Percentiles rank a stretch among this genome's conserved stretches.
These are phyloP conservation scores for Macroramphosus scolopax DNA, from an alignment of 2,797 vertebrate species.

Conservation along the genomic window DNA sequence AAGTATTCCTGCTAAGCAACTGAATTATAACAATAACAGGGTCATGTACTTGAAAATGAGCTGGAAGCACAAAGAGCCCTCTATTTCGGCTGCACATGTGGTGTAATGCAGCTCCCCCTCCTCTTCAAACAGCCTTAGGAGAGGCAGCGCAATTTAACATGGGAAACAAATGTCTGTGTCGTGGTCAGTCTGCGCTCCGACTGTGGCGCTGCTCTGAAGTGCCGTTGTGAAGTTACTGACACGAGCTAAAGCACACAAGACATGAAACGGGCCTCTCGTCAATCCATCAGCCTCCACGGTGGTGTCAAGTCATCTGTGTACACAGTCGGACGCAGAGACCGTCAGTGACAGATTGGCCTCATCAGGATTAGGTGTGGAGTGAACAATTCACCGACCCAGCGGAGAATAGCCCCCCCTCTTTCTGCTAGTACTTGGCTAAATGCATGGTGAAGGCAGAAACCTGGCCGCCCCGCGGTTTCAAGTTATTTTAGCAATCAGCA, in stretches of 20 bases:
- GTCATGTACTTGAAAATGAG: constrained; percentile 51
- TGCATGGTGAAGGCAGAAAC: too few relatives aligned
- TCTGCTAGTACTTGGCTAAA: constrained; percentile 16
- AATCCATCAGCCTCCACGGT: constrained; percentile 39
- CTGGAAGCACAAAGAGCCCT: constrained; percentile 61
- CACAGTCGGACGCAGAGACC: constrained; percentile 33
- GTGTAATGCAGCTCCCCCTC: constrained; percentile 38
- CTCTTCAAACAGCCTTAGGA: constrained; percentile 36
- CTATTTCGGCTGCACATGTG: constrained; percentile 57
- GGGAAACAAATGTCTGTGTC: constrained; percentile 31
- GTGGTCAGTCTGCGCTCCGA: constrained; percentile 21
- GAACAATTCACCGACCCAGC: constrained; percentile 21
- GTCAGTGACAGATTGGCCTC: constrained; percentile 48
- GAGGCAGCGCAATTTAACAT: constrained; percentile 27
- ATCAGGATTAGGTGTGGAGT: constrained; percentile 24
- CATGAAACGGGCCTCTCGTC: constrained; percentile 4
- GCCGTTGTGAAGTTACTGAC: constrained; percentile 1
- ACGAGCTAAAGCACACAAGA: constrained; percentile 12
- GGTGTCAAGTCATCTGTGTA: constrained; percentile 51
- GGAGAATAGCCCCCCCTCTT: background rate
- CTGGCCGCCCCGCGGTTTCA: constrained; percentile 38
- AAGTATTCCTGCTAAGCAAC: constrained; percentile 68
- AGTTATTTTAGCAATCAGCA: constrained; percentile 49
- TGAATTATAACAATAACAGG: constrained; percentile 71
- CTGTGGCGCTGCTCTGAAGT: constrained; percentile 7